Evolutionary conservation across 2,888 invertebrate species (phyloP), one percentile per base, ranked within the genome.

Genomic region (Epinotia ramella): DNA sequence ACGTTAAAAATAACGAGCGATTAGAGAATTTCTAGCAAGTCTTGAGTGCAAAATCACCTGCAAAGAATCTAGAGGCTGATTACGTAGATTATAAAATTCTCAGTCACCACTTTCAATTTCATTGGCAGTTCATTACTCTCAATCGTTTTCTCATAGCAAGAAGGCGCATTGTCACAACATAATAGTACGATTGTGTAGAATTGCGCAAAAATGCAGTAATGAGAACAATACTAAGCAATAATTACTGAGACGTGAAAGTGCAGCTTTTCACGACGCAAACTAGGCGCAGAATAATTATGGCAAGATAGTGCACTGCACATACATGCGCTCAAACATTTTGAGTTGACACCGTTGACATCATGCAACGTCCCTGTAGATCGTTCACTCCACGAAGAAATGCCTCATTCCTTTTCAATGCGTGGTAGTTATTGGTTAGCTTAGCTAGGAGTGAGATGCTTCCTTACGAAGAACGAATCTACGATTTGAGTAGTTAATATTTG

Each of bases 201-300:
- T 87, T 87, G 84, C 83, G 83, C 83, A 88, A 88, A 87, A 87
- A 87, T 81, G 73, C 79, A 81, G 83, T 81, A 84, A 84, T 79
- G 82, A 84, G 85, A 87, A 87, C 87, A 88, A 86, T 85, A 84
- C 81, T 79, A 80, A 80, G 79, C 81, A 81, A 81, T 85, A 87
- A 90, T 88, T 89, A 88, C 83, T 81, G 81, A 86, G 82, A 84
- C 87, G 91, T 87, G 92, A 93, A 93, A 92, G 92, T 89, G 85
- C 82, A 87, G 84, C 86, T 90, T 91, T 80, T 89, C 87, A 86
- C 82, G 84, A 83, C 84, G 83, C 53, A 56, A 70, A 67, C 62
- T 59, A 6, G 18, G 2, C 46, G 53, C 67, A 72, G 72, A 56
- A 40, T 57, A 40, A 49, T 13, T 40, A 46, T 5, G 11, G 28